Evolutionary conservation across 2,888 invertebrate genomes (phyloP), one percentile per base, ranked within the genome.

Genomic region (Meloe dianella): DNA sequence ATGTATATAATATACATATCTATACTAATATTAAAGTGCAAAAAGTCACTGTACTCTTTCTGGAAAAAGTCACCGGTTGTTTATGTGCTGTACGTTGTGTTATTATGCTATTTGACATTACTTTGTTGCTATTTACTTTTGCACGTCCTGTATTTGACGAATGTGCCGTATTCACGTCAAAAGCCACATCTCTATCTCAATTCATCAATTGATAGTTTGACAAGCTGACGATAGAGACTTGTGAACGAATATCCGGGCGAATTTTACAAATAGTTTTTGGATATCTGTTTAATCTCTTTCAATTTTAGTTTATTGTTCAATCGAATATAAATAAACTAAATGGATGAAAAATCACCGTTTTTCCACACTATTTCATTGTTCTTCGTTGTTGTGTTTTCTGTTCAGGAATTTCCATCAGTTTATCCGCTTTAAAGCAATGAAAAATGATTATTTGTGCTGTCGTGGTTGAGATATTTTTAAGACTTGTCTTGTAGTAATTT

Each of bases 41-140:
- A 75, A 75, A 75, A 74, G 75, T 75, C 74, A 74, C 67, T 74
- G 74, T 71, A 73, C 73, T 70, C 70, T 73, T 73, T 66, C 60
- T 20, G 57, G 38, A 27, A 57, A 30, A 51, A 38, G 20, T 61
- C 62, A 68, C 63, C 64, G 65, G 54, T 60, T 71, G 62, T 69
- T 63, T 66, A 68, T 66, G 65, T 70, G 54, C 61, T 24, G 22
- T 24, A 8, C 22, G 24, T 24, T n/a, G n/a, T n/a, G n/a, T n/a
- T 54, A 20, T 24, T 54, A 6, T 17, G 41, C 20, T 58, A 38
- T 41, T 62, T 66, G 54, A 58, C 63, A 59, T 30, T 61, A 12
- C 51, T 20, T 24, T 9, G 30, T 14, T 20, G 22, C 10, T 58
- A 54, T 54, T 54, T 54, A 24, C 54, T 54, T 24, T 54, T 54